Percentiles rank a stretch among this genome's conserved stretches.
These are phyloP conservation scores for Protophormia terraenovae DNA, from an alignment of 2,888 invertebrate genomes.

Conservation along the genomic window DNA sequence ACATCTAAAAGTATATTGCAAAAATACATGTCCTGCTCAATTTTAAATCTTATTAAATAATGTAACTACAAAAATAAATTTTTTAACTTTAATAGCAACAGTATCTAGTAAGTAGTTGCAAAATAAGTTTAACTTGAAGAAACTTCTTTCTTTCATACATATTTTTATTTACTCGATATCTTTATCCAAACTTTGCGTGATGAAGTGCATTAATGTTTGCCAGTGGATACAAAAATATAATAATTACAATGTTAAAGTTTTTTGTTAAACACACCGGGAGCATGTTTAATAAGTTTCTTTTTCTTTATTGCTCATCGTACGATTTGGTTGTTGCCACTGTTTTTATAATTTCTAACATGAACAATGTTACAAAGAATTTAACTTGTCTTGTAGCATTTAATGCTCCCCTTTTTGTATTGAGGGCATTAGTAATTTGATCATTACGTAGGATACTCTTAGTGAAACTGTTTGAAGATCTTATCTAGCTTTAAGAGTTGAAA, in stretches of 20 bases:
- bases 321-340: constrained; percentile 42
- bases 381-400: not conserved
- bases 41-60: no score
- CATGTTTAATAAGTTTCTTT: constrained; percentile 34
- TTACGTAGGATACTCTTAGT: not conserved
- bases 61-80: not conserved
- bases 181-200: constrained; percentile 16
- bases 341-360: constrained; percentile 34
- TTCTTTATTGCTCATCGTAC: not conserved
- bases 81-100: not conserved
- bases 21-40: no score
- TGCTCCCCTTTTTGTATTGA: not conserved
- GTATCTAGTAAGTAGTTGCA: not conserved
- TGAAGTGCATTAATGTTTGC: constrained; percentile 25
- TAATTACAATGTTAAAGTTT: constrained; percentile 55
- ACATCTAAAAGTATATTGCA: no score
- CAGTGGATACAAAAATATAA: constrained; percentile 22
- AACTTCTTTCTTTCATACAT: not conserved
- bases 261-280: constrained; percentile 35
- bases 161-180: not conserved
- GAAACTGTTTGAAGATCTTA: not conserved
- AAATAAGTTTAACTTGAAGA: constrained; percentile 2
- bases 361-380: constrained; percentile 32
- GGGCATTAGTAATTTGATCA: not conserved
- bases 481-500: not conserved